Base-by-base conservation (phyloP, 2,797 vertebrate species). In the Sebastes minor region DNA sequence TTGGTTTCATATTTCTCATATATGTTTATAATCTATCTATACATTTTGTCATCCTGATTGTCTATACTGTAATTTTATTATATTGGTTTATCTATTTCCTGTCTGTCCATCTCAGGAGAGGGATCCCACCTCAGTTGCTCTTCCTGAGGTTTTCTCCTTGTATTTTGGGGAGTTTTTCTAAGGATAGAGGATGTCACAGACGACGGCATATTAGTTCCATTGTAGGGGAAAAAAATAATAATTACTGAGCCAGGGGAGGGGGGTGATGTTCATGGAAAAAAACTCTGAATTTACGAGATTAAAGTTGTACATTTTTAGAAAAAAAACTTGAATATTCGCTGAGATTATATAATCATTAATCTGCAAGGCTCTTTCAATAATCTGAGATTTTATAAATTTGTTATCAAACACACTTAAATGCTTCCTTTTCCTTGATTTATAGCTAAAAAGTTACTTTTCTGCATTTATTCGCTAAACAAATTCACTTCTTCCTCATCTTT, bases 211-310 rank as follows among this genome's bases (percentile, higher is more conserved):
- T 42, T 42, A 42, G 13, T 0, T 0, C 13, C 5, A 16, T 13
- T 42, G 38, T 14, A 42, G 38, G 13, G 1, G 2, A 0, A 42
- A 42, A 42, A 42, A 42, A 16, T 0, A 16, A 42, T 0, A 42
- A 42, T 42, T 1, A 42, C 38, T 42, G 5, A 42, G 13, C 38
- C 38, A 42, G 38, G 13, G 38, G 13, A 16, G 38, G 1, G 38
- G 38, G 38, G 38, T 42, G 0, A 42, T 42, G 16, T 42, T 42
- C 13, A 0, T 0, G 0, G 13, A 0, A 6, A 42, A 42, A 16
- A 42, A 42, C 38, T 42, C 38, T 0, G 14, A 42, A 14, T 42
- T 42, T 38, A 38, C 1, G 13, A 16, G 5, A 42, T 42, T 42
- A 42, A 42, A 42, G 13, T 42, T 14, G 38, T 6, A 14, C 1